These are phyloP conservation scores for Galeopsomyia nigrocyanea DNA, from an alignment of 2,888 invertebrate species.

Conservation along the genomic window DNA sequence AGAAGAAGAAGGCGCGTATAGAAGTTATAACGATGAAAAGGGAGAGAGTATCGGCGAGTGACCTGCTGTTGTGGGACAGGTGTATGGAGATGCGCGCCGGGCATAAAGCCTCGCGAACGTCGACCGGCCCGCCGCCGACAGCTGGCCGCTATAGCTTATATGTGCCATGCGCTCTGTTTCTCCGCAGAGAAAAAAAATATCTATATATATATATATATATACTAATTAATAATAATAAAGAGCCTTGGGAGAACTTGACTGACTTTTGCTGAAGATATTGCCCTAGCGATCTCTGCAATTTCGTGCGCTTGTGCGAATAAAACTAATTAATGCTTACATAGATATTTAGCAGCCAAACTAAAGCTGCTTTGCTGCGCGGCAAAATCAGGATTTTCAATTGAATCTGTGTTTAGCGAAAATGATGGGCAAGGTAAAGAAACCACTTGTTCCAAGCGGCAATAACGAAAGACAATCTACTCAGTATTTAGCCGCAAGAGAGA, in stretches of 20 bases:
- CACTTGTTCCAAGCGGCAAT: no score
- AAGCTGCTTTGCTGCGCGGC: no score
- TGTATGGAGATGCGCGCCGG: conserved; percentile 33
- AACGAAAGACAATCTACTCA: background rate
- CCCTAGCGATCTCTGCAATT: no score
- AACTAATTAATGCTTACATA: no score
- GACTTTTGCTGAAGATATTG: no score
- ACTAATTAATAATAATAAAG: no score
- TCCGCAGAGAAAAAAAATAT: no score
- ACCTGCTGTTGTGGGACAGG: conserved; percentile 44
- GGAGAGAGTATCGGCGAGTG: conserved; percentile 24
- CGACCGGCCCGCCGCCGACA: conserved; percentile 30
- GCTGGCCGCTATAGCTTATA: conserved; percentile 18
- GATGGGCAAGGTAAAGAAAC: background rate
- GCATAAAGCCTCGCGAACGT: conserved; percentile 23
- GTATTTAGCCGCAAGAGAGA: background rate
- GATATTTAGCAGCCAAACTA: no score
- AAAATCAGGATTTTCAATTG: no score
- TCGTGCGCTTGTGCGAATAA: no score
- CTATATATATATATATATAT: no score
- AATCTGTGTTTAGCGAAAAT: background rate
- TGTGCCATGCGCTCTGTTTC: background rate
- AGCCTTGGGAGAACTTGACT: no score
- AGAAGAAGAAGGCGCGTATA: background rate
- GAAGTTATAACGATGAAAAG: conserved; percentile 10